Conservation (phyloP, 2,113 vertebrate species). For the Gopherus flavomarginatus region DNA sequence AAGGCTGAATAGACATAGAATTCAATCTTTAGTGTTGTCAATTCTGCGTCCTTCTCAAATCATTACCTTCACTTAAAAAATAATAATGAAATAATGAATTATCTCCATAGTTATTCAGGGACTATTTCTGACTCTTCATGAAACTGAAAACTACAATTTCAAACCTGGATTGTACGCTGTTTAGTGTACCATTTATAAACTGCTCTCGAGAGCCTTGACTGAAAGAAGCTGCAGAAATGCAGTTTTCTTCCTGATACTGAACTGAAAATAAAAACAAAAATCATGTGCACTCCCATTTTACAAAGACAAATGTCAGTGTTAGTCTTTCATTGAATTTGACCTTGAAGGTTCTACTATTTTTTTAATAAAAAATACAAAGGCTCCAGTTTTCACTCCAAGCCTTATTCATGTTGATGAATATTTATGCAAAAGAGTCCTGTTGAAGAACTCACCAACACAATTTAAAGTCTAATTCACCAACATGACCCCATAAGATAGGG, state of each 20-base stretch:
- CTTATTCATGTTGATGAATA: fast-evolving
- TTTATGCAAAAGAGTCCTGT: background rate
- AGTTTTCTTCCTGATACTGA: background rate
- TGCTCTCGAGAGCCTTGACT: background rate
- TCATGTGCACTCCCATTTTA: background rate
- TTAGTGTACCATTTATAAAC: background rate
- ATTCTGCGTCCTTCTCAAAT: background rate
- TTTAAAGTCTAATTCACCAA: background rate
- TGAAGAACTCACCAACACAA: background rate
- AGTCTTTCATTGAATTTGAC: background rate
- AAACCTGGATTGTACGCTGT: background rate
- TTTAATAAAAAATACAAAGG: background rate
- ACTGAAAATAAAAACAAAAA: background rate
- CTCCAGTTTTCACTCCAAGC: background rate
- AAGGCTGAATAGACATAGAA: background rate
- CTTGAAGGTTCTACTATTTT: background rate
- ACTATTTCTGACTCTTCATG: background rate
- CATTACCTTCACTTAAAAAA: background rate
- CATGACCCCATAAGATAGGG: background rate
- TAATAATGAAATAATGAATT: background rate
- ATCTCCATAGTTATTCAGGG: background rate
- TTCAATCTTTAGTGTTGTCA: background rate
- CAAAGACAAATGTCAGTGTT: background rate
- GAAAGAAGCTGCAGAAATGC: background rate
- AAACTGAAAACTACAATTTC: background rate